Percentiles rank a stretch among this genome's conserved stretches.
These are phyloP conservation scores for Melipona quadrifasciata DNA, from an alignment of 1,140 invertebrate genomes.

Conservation along the genomic window DNA sequence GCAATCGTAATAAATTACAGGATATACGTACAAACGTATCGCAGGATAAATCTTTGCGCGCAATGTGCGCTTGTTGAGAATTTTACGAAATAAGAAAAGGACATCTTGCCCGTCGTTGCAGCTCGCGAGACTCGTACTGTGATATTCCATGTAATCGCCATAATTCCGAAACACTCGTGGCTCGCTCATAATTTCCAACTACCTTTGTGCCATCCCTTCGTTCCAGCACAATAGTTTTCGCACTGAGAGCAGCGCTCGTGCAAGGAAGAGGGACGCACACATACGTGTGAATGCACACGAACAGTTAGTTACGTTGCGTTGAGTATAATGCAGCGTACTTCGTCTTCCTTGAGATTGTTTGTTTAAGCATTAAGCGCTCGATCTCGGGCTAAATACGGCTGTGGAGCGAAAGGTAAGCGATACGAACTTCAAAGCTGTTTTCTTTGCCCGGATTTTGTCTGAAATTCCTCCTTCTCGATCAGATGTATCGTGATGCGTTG, in stretches of 20 bases:
- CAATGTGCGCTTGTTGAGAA: constrained; percentile 7
- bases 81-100: constrained; percentile 9
- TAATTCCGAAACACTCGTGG: constrained; percentile 62
- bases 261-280: neutral
- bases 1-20: constrained; percentile 43
- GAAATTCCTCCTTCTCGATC: neutral
- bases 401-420: neutral
- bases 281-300: too few species aligned
- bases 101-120: constrained; percentile 41
- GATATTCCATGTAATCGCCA: constrained; percentile 57
- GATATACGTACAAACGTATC: neutral
- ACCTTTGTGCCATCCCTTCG: constrained; percentile 12
- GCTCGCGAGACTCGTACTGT: constrained; percentile 49
- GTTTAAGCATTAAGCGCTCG: constrained; percentile 32
- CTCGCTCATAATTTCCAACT: constrained; percentile 37
- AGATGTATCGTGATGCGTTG: neutral
- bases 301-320: constrained; percentile 12
- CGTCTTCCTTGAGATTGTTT: constrained; percentile 14
- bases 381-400: constrained; percentile 19
- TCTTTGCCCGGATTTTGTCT: too few species aligned
- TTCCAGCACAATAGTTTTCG: constrained; percentile 51
- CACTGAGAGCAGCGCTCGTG: too few species aligned
- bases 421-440: neutral
- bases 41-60: constrained; percentile 1
- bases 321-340: constrained; percentile 19